Base-by-base conservation (phyloP, 2,113 vertebrate genomes). In the Tiliqua scincoides region DNA sequence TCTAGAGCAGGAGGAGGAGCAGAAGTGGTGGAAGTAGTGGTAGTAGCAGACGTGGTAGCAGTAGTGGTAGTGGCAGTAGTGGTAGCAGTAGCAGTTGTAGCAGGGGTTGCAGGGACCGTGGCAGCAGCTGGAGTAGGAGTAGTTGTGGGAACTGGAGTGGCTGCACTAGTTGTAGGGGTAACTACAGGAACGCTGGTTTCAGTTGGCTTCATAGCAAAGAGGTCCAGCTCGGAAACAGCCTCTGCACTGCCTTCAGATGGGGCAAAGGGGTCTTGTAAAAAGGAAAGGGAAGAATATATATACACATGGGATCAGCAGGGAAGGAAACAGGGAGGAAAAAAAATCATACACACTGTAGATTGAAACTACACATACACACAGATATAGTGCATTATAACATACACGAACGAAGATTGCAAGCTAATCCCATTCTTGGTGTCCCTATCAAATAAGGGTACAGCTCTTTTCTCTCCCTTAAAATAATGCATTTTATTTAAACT, bases 141-240 rank as follows among this genome's bases (percentile, higher is more conserved):
- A 92, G 97, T 96, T 95, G 96, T 95, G 94, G 96, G 93, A 96
- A 97, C 95, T 92, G 96, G 96, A 96, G 96, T 94, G 92, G 96
- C 95, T 96, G 97, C 93, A 86, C 97, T 97, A 97, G 96, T 96
- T 95, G 97, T 97, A 95, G 96, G 97, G 97, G 97, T 97, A 96
- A 97, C 97, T 96, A 97, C 95, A 94, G 97, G 97, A 95, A 96
- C 97, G 95, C 95, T 97, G 93, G 96, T 97, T 95, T 98, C 97
- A 61, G 97, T 90, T 92, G 98, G 98, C 97, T 97, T 99, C 99
- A 99, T 99, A 93, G 99, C 98, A 96, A 99, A 99, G 95, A 99
- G 98, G 97, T 99, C 99, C 97, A 99, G 96, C 97, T 97, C 98
- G 78, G 98, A 97, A 91, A 98, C 97, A 96, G 98, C 97, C 94